These are phyloP conservation scores for Puma concolor DNA, from an alignment of 2,113 vertebrate genomes.

Conservation along the genomic window DNA sequence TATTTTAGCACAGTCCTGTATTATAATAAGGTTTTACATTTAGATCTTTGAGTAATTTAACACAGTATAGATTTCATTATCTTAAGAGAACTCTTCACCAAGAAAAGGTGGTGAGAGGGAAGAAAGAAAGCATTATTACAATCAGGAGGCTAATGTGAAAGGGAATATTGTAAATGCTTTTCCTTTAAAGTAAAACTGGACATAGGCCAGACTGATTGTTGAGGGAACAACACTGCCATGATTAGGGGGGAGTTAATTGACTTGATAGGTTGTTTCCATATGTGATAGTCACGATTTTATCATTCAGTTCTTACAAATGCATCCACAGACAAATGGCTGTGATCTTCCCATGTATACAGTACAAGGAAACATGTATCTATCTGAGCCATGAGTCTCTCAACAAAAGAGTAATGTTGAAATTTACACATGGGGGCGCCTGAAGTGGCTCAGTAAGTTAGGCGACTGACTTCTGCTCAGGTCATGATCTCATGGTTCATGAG, in stretches of 20 bases:
- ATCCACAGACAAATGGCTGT: not conserved
- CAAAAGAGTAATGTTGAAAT: not conserved
- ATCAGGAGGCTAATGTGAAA: conserved; percentile 82
- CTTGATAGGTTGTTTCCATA: conserved; percentile 76
- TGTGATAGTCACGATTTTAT: not conserved
- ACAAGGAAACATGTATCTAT: not conserved
- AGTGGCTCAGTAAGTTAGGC: too few relatives aligned
- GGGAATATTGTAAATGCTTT: conserved; percentile 81
- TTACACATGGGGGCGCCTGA: not conserved
- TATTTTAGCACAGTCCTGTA: conserved; percentile 81
- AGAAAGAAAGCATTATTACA: conserved; percentile 70
- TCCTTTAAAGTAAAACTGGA: conserved; percentile 81
- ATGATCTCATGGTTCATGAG: too few relatives aligned
- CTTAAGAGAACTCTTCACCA: conserved; percentile 83
- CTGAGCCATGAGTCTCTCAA: conserved; percentile 2
- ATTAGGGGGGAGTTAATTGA: conserved; percentile 78
- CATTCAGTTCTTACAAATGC: not conserved
- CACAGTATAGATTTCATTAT: conserved; percentile 85
- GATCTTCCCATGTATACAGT: not conserved
- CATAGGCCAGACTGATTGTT: conserved; percentile 74
- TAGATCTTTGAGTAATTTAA: conserved; percentile 85
- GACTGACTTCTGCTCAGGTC: too few relatives aligned
- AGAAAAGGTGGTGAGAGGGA: conserved; percentile 16
- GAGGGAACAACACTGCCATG: conserved; percentile 71
- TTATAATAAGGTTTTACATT: conserved; percentile 84